Conservation (phyloP, 2,113 vertebrate species). For the Megaceryle maxima region DNA sequence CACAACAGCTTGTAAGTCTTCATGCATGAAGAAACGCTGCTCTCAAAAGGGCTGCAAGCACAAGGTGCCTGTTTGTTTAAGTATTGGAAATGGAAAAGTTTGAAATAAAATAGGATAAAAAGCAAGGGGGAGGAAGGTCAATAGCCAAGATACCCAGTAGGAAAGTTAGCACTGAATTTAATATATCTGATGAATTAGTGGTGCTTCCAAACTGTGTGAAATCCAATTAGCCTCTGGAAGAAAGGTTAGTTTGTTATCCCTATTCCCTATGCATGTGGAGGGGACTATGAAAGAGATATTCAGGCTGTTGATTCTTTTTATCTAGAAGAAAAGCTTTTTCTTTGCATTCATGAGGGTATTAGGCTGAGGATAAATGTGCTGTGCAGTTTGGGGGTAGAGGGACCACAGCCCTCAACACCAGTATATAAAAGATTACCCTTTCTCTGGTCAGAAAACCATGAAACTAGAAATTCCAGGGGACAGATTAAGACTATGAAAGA, state of each 20-base stretch:
- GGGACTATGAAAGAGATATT: neutral
- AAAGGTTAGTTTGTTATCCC: slow-evolving; percentile 56
- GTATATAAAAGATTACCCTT: neutral
- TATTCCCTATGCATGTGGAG: neutral
- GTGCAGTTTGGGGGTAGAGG: neutral
- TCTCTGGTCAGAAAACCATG: neutral
- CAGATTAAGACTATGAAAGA: neutral
- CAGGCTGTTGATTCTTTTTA: slow-evolving; percentile 27
- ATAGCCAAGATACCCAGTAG: neutral
- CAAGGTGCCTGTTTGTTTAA: neutral
- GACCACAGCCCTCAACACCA: neutral
- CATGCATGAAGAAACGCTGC: neutral
- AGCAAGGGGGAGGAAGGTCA: neutral
- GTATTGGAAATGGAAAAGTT: neutral
- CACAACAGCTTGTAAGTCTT: neutral
- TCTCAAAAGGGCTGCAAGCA: neutral
- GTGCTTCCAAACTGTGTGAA: slow-evolving; percentile 57
- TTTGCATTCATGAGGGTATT: slow-evolving; percentile 5
- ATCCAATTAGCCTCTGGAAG: slow-evolving; percentile 66
- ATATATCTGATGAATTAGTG: slow-evolving; percentile 34
- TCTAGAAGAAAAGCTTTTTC: slow-evolving; percentile 31
- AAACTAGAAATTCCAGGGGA: neutral
- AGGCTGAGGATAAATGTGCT: neutral
- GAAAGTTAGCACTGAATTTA: slow-evolving; percentile 44
- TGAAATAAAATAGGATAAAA: neutral